A percentile compares a stretch with the other conserved stretches of the same genome.
Evolutionary conservation across 2,888 invertebrate genomes (phyloP).

Genomic region (Leptopilina drosophilae): DNA sequence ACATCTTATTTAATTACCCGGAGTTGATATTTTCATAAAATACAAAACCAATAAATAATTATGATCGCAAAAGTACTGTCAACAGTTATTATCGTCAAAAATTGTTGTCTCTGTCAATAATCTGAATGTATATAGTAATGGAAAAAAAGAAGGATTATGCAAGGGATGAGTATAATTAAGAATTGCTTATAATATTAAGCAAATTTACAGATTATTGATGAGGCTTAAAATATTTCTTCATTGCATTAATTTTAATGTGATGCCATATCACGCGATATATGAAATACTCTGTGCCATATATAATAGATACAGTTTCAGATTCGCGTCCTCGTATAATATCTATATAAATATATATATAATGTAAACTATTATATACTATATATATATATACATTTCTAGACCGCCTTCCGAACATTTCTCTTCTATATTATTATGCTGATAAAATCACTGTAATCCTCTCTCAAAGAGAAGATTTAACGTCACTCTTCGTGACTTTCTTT

Average conservation of each 20-base stretch:
- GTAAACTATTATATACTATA: slow-evolving; percentile 4
- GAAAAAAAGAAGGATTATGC: not conserved
- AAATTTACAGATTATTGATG: slow-evolving; percentile 16
- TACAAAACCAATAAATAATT: not conserved
- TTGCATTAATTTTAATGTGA: slow-evolving; percentile 12
- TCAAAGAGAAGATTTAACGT: not conserved
- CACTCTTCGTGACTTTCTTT: slow-evolving; percentile 27
- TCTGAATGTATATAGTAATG: not conserved
- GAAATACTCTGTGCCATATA: slow-evolving; percentile 1
- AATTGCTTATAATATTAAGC: slow-evolving; percentile 18
- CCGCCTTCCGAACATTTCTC: slow-evolving; percentile 8
- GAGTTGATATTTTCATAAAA: not conserved
- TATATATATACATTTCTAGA: slow-evolving; percentile 13
- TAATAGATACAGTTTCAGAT: slow-evolving; percentile 9
- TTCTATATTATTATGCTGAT: slow-evolving; percentile 32
- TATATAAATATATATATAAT: not conserved
- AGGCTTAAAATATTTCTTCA: slow-evolving; percentile 3
- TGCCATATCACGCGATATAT: slow-evolving; percentile 36
- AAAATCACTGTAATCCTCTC: slow-evolving; percentile 27
- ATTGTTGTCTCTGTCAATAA: not conserved
- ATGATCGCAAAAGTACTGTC: not conserved
- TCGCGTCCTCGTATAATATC: slow-evolving; percentile 9
- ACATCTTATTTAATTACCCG: too few species aligned
- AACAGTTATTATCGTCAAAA: slow-evolving; percentile 4
- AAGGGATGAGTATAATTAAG: slow-evolving; percentile 2